These are phyloP conservation scores for Falco concolor DNA, from an alignment of 2,797 vertebrate species.

Conservation along the genomic window DNA sequence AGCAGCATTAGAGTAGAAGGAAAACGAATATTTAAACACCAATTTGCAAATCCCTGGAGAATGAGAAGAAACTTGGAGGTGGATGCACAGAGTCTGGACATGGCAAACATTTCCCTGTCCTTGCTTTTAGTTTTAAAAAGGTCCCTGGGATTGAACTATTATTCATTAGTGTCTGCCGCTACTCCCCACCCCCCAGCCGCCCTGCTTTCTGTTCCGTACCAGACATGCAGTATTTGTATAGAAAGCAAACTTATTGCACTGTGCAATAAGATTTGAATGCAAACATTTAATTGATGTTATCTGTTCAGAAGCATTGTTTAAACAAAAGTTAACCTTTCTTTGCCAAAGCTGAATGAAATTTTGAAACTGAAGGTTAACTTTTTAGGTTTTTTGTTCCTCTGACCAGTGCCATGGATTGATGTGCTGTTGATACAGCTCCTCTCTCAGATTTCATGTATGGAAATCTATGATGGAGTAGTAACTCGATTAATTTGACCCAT, in stretches of 20 bases:
- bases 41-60: neutral
- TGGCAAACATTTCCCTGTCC: neutral
- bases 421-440: slow-evolving; percentile 40
- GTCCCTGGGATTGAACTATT: neutral
- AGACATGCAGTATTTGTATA: neutral
- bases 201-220: neutral
- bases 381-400: neutral
- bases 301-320: slow-evolving; percentile 19
- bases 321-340: slow-evolving; percentile 26
- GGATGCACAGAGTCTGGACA: neutral
- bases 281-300: slow-evolving; percentile 45
- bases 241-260: slow-evolving; percentile 21
- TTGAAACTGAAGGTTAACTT: neutral
- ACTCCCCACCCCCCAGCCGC: no score
- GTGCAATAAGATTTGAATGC: slow-evolving; percentile 37
- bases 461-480: slow-evolving; percentile 20
- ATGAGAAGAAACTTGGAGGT: neutral
- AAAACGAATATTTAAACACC: slow-evolving; percentile 2
- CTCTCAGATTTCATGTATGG: slow-evolving; percentile 31
- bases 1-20: neutral
- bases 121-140: neutral
- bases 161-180: neutral
- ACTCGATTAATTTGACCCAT: slow-evolving; percentile 47
- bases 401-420: slow-evolving; percentile 38
- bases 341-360: neutral